Percentiles rank a stretch among this genome's conserved stretches.
Conservation (phyloP, 1,140 invertebrate species). For the Latrodectus geometricus region DNA sequence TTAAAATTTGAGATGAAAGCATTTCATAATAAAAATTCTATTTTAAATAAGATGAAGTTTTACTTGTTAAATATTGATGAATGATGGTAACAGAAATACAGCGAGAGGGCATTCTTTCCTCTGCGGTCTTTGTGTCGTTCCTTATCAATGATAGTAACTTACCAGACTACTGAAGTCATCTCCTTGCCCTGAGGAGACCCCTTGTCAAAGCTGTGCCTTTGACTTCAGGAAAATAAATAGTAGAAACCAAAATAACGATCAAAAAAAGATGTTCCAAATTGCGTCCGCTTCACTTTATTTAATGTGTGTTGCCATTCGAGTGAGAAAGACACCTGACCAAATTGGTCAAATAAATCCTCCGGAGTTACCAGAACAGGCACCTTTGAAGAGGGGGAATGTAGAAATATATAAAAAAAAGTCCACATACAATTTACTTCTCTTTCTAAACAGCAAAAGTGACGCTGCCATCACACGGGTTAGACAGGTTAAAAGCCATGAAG, state of each 20-base stretch:
- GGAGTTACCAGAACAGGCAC: background rate
- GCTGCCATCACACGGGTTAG: slow-evolving; percentile 29
- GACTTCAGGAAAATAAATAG: background rate
- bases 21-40: too few relatives aligned
- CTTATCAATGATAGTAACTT: too few relatives aligned
- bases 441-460: background rate
- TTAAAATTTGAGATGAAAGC: too few relatives aligned
- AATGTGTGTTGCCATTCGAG: background rate
- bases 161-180: too few relatives aligned
- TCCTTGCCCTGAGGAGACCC: background rate
- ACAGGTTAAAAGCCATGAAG: slow-evolving; percentile 59
- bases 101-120: too few relatives aligned
- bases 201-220: background rate
- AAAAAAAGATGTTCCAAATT: background rate
- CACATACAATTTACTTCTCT: background rate
- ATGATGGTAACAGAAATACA: too few relatives aligned
- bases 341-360: slow-evolving; percentile 19
- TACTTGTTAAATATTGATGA: too few relatives aligned
- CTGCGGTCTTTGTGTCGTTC: too few relatives aligned
- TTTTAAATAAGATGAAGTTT: too few relatives aligned
- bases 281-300: background rate
- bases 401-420: too few relatives aligned
- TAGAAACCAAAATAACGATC: background rate
- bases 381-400: background rate
- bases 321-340: slow-evolving; percentile 15